These are phyloP conservation scores for Macrocentrus cingulum DNA, from an alignment of 1,140 invertebrate species.

Conservation along the genomic window DNA sequence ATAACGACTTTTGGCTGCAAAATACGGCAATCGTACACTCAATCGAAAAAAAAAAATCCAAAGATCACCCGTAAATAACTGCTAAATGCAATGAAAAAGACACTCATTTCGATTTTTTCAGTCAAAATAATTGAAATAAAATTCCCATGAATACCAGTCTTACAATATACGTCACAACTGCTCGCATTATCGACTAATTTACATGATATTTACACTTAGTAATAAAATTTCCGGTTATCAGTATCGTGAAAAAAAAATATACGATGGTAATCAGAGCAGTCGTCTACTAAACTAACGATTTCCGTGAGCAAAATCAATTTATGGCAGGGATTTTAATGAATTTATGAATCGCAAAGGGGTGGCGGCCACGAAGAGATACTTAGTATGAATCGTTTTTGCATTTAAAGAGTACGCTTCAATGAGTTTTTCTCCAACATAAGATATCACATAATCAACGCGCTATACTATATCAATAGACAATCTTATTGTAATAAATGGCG, in stretches of 20 bases:
- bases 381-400: too few species aligned
- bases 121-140: background rate
- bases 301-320: too few species aligned
- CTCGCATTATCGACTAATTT: slow-evolving; percentile 3
- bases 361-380: too few species aligned
- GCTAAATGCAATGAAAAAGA: slow-evolving; percentile 11
- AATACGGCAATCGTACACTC: background rate
- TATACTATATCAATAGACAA: background rate
- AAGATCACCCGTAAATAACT: slow-evolving; percentile 1
- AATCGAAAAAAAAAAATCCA: background rate
- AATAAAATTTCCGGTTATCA: background rate
- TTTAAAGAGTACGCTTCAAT: too few species aligned
- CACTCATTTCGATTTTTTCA: too few species aligned
- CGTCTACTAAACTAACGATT: too few species aligned
- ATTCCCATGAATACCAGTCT: slow-evolving; percentile 25
- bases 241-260: background rate
- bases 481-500: background rate
- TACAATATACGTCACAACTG: slow-evolving; percentile 16
- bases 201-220: background rate
- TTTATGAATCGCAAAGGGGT: too few species aligned
- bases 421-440: background rate
- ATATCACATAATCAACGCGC: background rate
- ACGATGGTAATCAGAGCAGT: too few species aligned
- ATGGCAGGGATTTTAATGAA: too few species aligned
- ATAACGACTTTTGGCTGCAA: background rate